Evolutionary conservation across 2,888 invertebrate species (phyloP), one percentile per base, ranked within the genome.

Genomic region (Podabrus alpinus): DNA sequence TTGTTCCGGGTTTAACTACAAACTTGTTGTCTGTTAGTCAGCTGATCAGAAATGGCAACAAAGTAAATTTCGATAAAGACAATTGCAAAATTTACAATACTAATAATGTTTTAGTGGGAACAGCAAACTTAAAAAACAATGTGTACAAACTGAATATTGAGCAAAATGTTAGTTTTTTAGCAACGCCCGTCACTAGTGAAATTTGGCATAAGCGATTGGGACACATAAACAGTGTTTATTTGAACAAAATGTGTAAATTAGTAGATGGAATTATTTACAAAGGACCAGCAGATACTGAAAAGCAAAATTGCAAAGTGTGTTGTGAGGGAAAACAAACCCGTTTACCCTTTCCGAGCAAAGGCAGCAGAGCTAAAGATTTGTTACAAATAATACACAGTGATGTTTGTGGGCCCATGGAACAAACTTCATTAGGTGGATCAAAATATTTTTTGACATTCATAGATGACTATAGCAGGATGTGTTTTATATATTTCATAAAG

Each of bases 321-420:
- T 79, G 69, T 78, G 81, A 83, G 69, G 82, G 79, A 0, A 84
- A 83, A 70, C 81, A 83, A 60, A 15, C 74, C 9, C 74, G 82
- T 45, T 78, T 82, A n/a, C 82, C 83, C 4, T 84, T 83, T 66
- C 29, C 68, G 11, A 67, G 78, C 66, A 19, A 24, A 21, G 78
- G 79, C n/a, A 67, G 62, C 9, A 78, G 79, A 68, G 80, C 79
- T 19, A 71, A 13, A 59, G 71, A 71, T 77, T 74, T 59, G 75
- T 77, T 83, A 15, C 76, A 81, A 25, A 29, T 82, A 10, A 69
- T 84, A 9, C 83, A 82, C 77, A 72, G 79, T 11, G 83, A 83
- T 76, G 24, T 24, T 80, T 16, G 81, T 80, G 76, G 83, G 11
- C 71, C 71, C 1, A 71, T 64, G 24, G 62, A 62, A 17, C 9